Evolutionary conservation across 2,797 vertebrate species (phyloP), one percentile per base, ranked within the genome.

Genomic region (Carapus acus): DNA sequence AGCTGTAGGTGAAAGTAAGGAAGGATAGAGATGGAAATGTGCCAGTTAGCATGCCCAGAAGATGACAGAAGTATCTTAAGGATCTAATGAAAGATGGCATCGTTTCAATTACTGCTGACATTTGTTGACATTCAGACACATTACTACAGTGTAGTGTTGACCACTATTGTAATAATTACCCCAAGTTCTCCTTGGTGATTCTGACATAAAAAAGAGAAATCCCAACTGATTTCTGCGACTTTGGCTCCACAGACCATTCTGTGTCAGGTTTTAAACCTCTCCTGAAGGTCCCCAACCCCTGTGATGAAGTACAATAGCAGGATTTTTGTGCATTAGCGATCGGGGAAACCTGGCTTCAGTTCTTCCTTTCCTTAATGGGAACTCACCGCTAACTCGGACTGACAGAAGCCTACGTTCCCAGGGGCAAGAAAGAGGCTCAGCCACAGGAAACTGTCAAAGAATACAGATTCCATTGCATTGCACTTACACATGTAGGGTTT

Each of bases 261-360:
- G 19, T 55, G 41, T 68, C 13, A 3, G 38, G 55, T 55, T 20
- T 41, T 33, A 49, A 43, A 65, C 48, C 54, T 70, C 50, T 64
- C 27, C 37, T 69, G 36, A 66, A 70, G 54, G 41, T 29, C 19
- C 20, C 20, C 15, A 48, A 27, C 62, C 71, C 77, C 80, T 24
- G 54, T 50, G 45, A 75, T 65, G 77, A 70, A 40, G 36, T 43
- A 83, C 74, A 83, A 82, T 76, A 65, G 70, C 65, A 70, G 74
- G 74, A 82, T 82, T 71, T 80, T 69, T 81, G 76, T 72, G 65
- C 57, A 69, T 73, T 67, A 52, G 44, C 43, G 41, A 54, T 13
- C 27, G 63, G 60, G 62, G 67, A 71, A 75, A 65, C 38, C 43
- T 21, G 50, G 58, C 65, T 68, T 33, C 52, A 38, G 19, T 47